Conservation (phyloP, 2,888 invertebrate genomes). For the Tenthredo livida region DNA sequence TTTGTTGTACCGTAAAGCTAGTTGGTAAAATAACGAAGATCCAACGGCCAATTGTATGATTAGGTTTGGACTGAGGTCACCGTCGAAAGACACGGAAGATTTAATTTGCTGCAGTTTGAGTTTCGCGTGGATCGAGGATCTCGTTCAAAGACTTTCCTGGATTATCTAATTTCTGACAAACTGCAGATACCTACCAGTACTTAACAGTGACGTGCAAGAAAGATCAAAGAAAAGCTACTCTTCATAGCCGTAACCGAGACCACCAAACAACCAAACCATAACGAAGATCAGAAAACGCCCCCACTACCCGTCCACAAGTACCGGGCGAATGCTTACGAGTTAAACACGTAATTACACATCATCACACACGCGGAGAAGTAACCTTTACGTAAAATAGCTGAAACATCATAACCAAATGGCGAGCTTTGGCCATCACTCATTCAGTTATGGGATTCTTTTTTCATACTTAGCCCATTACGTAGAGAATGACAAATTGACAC, state of each 20-base stretch:
- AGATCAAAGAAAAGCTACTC: background rate
- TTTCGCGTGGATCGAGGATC: background rate
- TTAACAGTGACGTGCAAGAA: background rate
- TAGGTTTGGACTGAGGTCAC: background rate
- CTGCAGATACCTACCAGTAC: background rate
- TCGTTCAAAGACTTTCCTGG: background rate
- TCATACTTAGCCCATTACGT: background rate
- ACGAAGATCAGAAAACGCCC: background rate
- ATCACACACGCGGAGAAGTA: background rate
- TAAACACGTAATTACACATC: slow-evolving; percentile 6
- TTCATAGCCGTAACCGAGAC: background rate
- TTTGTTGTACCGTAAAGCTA: background rate
- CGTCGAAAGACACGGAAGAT: background rate
- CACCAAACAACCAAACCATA: background rate
- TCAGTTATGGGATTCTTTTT: background rate
- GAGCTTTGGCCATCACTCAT: background rate
- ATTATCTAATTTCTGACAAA: slow-evolving; percentile 5
- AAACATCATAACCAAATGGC: background rate
- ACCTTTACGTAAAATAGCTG: background rate
- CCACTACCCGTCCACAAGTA: background rate
- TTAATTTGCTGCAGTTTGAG: background rate
- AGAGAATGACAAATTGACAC: background rate
- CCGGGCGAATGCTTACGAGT: background rate
- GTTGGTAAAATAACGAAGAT: background rate
- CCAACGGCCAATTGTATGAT: background rate